These are phyloP conservation scores for Phainopepla nitens DNA, from an alignment of 2,113 vertebrate species.

Conservation along the genomic window DNA sequence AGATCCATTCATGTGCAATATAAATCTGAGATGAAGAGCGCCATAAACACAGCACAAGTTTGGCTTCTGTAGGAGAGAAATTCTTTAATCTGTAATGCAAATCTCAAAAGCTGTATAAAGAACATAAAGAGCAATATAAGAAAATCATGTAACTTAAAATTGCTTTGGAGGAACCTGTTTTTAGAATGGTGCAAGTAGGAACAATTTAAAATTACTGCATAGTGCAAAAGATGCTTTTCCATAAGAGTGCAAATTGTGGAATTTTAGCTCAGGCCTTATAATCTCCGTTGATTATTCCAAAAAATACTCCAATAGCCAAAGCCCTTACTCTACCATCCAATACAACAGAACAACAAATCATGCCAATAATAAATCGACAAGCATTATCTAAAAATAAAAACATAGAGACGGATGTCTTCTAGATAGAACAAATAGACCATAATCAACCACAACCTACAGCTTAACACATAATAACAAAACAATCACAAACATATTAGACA, in stretches of 20 bases:
- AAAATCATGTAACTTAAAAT: slow-evolving; percentile 16
- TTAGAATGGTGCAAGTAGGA: background rate
- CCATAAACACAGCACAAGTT: background rate
- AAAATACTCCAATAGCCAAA: too few relatives aligned
- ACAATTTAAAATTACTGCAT: background rate
- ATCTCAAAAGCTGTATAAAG: background rate
- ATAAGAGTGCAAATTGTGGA: background rate
- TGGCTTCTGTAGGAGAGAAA: background rate
- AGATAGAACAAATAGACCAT: too few relatives aligned
- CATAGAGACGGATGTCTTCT: too few relatives aligned
- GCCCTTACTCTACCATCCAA: too few relatives aligned
- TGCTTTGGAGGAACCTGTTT: background rate
- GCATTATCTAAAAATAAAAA: too few relatives aligned
- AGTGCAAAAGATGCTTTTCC: background rate
- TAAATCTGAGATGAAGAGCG: background rate
- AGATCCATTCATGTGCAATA: background rate
- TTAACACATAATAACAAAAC: too few relatives aligned
- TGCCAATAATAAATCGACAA: too few relatives aligned
- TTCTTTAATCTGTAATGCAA: background rate
- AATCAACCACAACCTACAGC: too few relatives aligned
- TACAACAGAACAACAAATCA: too few relatives aligned
- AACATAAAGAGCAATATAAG: background rate
- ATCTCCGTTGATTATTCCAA: too few relatives aligned
- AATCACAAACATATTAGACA: too few relatives aligned
- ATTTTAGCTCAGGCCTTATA: too few relatives aligned